These are phyloP conservation scores for Mystacides longicornis DNA, from an alignment of 2,888 invertebrate species.

Conservation along the genomic window DNA sequence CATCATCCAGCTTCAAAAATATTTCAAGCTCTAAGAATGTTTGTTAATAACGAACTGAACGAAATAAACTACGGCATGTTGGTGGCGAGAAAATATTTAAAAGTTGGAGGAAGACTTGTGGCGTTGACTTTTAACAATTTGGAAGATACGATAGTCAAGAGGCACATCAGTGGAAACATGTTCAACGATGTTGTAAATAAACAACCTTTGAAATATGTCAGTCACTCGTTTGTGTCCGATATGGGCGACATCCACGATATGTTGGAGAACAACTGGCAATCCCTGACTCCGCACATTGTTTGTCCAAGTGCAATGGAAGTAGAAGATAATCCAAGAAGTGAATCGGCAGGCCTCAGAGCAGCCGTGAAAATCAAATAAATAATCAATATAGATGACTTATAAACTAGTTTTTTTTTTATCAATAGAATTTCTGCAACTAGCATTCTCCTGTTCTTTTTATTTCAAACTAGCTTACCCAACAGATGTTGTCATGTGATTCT, in stretches of 20 bases:
- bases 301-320: constrained; percentile 68
- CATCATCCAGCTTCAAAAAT: constrained; percentile 84
- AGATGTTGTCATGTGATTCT: too few relatives aligned
- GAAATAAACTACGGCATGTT: constrained; percentile 86
- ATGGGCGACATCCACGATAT: constrained; percentile 54
- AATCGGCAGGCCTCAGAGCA: constrained; percentile 84
- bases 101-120: constrained; percentile 69
- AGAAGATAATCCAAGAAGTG: constrained; percentile 69
- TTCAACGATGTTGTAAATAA: constrained; percentile 64
- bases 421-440: too few relatives aligned
- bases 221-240: constrained; percentile 53
- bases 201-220: constrained; percentile 64
- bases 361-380: constrained; percentile 61
- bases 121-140: constrained; percentile 87
- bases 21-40: constrained; percentile 88
- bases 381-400: too few relatives aligned
- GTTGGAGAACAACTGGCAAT: constrained; percentile 64
- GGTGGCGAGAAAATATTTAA: constrained; percentile 68
- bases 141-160: constrained; percentile 89
- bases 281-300: constrained; percentile 73
- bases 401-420: too few relatives aligned
- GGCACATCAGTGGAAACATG: constrained; percentile 74
- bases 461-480: too few relatives aligned
- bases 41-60: constrained; percentile 94
- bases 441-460: too few relatives aligned